Evolutionary conservation across 64 coral and sea anemone genomes (phyloP).

Genomic region (Astreopora myriophthalma): DNA sequence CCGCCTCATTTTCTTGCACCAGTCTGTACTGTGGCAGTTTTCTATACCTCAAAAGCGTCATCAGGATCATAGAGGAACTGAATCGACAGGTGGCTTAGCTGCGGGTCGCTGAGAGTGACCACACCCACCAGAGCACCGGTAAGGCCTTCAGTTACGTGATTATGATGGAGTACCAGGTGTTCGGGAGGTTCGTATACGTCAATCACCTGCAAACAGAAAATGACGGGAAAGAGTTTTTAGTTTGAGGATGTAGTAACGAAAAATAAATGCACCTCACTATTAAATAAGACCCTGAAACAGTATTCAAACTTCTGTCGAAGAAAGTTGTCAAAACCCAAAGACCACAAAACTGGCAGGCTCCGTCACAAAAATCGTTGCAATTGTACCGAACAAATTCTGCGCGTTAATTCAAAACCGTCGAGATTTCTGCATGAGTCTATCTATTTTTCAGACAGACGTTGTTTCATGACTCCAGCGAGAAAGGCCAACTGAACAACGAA

Average conservation of each 20-base stretch:
- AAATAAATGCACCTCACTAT: background rate
- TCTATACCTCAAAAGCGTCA: conserved; percentile 46
- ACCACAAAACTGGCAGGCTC: too few relatives aligned
- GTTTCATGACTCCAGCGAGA: too few relatives aligned
- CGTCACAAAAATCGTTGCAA: too few relatives aligned
- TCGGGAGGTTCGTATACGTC: conserved; percentile 73
- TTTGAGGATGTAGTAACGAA: background rate
- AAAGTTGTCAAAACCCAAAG: too few relatives aligned
- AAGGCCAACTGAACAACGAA: too few relatives aligned
- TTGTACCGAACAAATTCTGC: too few relatives aligned
- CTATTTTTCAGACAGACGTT: too few relatives aligned
- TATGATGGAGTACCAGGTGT: conserved; percentile 86
- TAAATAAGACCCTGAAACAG: too few relatives aligned
- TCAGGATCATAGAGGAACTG: conserved; percentile 19
- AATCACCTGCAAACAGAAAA: conserved; percentile 37
- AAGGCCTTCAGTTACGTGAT: conserved; percentile 55
- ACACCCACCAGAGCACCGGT: conserved; percentile 71
- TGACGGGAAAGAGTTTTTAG: background rate
- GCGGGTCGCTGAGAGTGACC: conserved; percentile 63
- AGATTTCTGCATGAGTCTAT: too few relatives aligned
- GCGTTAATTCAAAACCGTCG: too few relatives aligned
- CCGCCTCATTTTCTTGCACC: too few relatives aligned
- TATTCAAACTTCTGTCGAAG: too few relatives aligned
- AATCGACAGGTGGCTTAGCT: conserved; percentile 34
- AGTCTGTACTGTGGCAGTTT: background rate